A percentile compares a stretch with the other conserved stretches of the same genome.
phyloP scores from a whole-genome alignment of 2,113 vertebrate species.

The Phoxinus phoxinus region DNA sequence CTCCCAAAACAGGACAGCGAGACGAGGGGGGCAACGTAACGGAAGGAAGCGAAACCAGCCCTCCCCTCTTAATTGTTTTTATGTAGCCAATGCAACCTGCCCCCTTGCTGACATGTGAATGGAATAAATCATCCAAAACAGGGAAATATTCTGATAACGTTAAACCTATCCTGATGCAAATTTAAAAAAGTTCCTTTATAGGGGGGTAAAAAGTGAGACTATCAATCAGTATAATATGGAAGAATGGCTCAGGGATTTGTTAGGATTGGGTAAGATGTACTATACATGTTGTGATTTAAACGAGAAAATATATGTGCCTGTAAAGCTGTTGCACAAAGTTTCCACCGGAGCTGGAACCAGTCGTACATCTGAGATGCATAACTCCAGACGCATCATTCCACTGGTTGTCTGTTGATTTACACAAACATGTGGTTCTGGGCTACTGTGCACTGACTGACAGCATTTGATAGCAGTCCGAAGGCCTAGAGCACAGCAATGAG shows the following conservation, averaged over 20 bases:
- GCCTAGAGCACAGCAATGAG: not conserved
- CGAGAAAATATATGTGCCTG: slow-evolving; percentile 41
- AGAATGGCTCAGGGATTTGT: slow-evolving; percentile 58
- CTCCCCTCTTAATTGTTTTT: slow-evolving; percentile 32
- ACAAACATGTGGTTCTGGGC: slow-evolving; percentile 51
- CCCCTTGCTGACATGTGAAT: slow-evolving; percentile 41
- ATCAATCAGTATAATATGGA: slow-evolving; percentile 68
- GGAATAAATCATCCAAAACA: slow-evolving; percentile 43
- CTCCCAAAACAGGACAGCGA: slow-evolving; percentile 43
- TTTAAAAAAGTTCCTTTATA: slow-evolving; percentile 41
- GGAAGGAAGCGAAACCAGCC: slow-evolving; percentile 6
- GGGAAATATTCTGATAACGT: slow-evolving; percentile 36
- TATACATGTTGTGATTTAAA: slow-evolving; percentile 47
- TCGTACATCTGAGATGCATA: slow-evolving; percentile 71
- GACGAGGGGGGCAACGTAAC: not conserved
- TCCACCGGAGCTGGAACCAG: slow-evolving; percentile 62
- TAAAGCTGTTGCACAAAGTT: slow-evolving; percentile 51
- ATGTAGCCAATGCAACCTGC: not conserved
- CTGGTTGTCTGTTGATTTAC: slow-evolving; percentile 57
- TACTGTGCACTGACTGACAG: slow-evolving; percentile 51
- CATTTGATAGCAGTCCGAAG: slow-evolving; percentile 19
- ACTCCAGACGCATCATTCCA: slow-evolving; percentile 38
- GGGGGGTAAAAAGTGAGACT: slow-evolving; percentile 59
- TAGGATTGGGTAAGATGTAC: slow-evolving; percentile 55
- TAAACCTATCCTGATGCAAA: slow-evolving; percentile 9